Percentiles rank a stretch among this genome's conserved stretches.
Evolutionary conservation across 2,888 invertebrate species (phyloP).

Genomic region (Camptogramma bilineatum): DNA sequence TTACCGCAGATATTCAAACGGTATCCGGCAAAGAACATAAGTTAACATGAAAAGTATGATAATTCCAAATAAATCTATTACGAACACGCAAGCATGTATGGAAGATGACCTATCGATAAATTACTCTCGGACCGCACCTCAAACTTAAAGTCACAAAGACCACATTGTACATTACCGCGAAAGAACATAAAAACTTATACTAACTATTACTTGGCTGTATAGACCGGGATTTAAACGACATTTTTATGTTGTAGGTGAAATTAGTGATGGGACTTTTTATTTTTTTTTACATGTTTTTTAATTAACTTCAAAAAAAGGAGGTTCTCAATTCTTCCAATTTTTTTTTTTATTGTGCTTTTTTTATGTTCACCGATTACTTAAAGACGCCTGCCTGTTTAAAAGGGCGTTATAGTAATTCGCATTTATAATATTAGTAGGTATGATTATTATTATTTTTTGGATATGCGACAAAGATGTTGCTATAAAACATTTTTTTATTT

Average conservation of each 20-base stretch:
- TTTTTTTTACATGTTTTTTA: neutral
- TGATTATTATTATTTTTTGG: no score
- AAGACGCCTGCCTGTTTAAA: no score
- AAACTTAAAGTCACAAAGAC: constrained; percentile 50
- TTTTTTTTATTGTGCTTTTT: no score
- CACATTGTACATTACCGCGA: constrained; percentile 75
- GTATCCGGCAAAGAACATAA: neutral
- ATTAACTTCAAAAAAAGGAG: no score
- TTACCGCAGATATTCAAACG: neutral
- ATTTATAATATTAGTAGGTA: no score
- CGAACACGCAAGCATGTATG: neutral
- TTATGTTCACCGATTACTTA: no score
- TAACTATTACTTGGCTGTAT: constrained; percentile 68
- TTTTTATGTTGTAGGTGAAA: constrained; percentile 55
- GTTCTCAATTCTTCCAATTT: no score
- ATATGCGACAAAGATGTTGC: no score
- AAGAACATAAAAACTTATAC: constrained; percentile 68
- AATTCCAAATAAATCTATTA: neutral
- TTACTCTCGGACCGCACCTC: constrained; percentile 37
- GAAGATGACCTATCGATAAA: constrained; percentile 15
- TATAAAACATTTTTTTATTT: no score
- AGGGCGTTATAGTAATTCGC: no score
- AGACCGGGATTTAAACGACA: constrained; percentile 69
- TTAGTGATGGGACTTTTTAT: constrained; percentile 30
- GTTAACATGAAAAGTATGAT: neutral